Evolutionary conservation across 2,113 vertebrate species (phyloP).

Genomic region (Pseudorhombus dupliciocellatus): DNA sequence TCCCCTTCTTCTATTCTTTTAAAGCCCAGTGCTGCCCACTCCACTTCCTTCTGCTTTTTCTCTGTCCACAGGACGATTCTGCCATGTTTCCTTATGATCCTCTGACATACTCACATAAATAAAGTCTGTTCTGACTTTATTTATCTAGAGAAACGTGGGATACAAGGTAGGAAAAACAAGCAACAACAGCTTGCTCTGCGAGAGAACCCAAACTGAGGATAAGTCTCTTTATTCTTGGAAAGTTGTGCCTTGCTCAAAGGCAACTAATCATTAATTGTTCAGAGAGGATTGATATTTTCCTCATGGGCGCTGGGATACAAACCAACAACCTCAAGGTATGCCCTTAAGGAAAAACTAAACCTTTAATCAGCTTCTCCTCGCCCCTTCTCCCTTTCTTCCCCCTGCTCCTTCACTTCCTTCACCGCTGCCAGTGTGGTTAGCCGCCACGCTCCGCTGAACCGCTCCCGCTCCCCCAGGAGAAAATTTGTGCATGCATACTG

Average conservation of each 20-base stretch:
- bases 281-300: conserved; percentile 4
- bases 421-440: conserved; percentile 85
- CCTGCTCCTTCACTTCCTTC: conserved; percentile 36
- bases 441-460: conserved; percentile 83
- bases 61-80: background rate
- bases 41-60: conserved; percentile 14
- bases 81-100: background rate
- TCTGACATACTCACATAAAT: background rate
- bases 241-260: conserved; percentile 47
- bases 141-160: background rate
- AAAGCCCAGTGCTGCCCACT: conserved; percentile 21
- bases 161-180: background rate
- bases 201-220: background rate
- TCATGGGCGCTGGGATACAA: conserved; percentile 36
- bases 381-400: conserved; percentile 16
- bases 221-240: background rate
- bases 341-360: conserved; percentile 59
- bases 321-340: conserved; percentile 62
- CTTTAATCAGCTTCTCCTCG: conserved; percentile 60
- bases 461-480: conserved; percentile 83
- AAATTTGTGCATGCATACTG: conserved; percentile 88
- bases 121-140: conserved; percentile 9
- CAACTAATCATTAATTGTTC: conserved; percentile 34
- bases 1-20: conserved; percentile 1
- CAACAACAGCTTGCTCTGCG: background rate